phyloP scores from a whole-genome alignment of 2,797 vertebrate species.

The Sandelia bainsii region DNA sequence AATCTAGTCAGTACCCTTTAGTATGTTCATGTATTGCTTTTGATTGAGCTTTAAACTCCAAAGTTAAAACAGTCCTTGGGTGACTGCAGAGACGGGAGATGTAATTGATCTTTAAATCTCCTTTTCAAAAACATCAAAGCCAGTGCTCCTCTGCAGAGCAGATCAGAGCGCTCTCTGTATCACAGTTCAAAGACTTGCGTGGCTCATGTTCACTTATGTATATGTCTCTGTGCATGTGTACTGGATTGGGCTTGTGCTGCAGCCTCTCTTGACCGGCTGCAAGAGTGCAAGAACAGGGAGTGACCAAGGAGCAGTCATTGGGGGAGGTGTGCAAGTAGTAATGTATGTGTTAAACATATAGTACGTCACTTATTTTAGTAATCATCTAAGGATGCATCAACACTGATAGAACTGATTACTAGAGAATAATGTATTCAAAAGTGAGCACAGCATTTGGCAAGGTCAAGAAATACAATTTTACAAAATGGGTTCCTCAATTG shows the following conservation, averaged over 20 bases:
- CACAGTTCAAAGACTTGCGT: conserved; percentile 58
- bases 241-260: neutral
- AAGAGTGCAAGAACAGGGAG: conserved; percentile 1
- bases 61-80: conserved; percentile 32
- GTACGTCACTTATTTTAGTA: too few relatives aligned
- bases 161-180: conserved; percentile 53
- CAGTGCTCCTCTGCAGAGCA: conserved; percentile 18
- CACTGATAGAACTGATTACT: too few relatives aligned
- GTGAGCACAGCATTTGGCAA: too few relatives aligned
- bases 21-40: conserved; percentile 19
- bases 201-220: conserved; percentile 62
- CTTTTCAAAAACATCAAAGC: conserved; percentile 69
- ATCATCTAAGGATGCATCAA: too few relatives aligned
- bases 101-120: conserved; percentile 53
- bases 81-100: conserved; percentile 42
- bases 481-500: too few relatives aligned
- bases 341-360: neutral
- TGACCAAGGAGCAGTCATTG: conserved; percentile 9
- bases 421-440: too few relatives aligned
- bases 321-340: neutral
- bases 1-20: conserved; percentile 20
- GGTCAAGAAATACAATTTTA: too few relatives aligned
- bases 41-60: conserved; percentile 44
- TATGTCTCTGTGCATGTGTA: conserved; percentile 36
- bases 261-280: conserved; percentile 31